These are phyloP conservation scores for Pollachius pollachius DNA, from an alignment of 2,113 vertebrate genomes.

Conservation along the genomic window DNA sequence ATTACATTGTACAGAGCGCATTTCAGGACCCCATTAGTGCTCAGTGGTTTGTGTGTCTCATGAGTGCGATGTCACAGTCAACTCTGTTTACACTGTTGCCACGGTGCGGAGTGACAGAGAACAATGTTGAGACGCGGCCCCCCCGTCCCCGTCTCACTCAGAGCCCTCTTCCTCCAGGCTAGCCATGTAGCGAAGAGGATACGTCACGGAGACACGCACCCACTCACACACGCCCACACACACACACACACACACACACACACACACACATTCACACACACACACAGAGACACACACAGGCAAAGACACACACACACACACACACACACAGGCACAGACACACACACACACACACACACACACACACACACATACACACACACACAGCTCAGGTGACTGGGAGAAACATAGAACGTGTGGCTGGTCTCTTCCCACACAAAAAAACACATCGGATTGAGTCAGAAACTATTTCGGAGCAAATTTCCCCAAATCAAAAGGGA, in stretches of 20 bases:
- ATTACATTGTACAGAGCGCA: constrained; percentile 28
- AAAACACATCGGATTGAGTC: constrained; percentile 49
- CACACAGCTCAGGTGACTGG: constrained; percentile 23
- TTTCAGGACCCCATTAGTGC: constrained; percentile 38
- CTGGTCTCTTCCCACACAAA: constrained; percentile 32
- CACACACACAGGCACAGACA: too few species aligned
- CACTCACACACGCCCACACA: too few species aligned
- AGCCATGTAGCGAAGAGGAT: not conserved
- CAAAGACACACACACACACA: too few species aligned
- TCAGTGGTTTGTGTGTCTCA: constrained; percentile 19
- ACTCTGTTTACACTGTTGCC: constrained; percentile 52
- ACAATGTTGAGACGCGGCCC: constrained; percentile 28
- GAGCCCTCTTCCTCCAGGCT: not conserved
- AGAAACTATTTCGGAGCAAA: constrained; percentile 41
- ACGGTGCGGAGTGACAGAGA: constrained; percentile 44
- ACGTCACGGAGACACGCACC: not conserved
- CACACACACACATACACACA: not conserved
- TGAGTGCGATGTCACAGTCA: constrained; percentile 32
- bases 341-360: too few species aligned
- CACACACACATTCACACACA: too few species aligned
- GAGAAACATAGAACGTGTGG: constrained; percentile 30
- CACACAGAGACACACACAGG: too few species aligned
- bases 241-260: too few species aligned
- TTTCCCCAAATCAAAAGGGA: constrained; percentile 51
- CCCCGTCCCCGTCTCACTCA: constrained; percentile 12